Evolutionary conservation across 2,888 invertebrate species (phyloP).

Genomic region (Cloeon dipterum): DNA sequence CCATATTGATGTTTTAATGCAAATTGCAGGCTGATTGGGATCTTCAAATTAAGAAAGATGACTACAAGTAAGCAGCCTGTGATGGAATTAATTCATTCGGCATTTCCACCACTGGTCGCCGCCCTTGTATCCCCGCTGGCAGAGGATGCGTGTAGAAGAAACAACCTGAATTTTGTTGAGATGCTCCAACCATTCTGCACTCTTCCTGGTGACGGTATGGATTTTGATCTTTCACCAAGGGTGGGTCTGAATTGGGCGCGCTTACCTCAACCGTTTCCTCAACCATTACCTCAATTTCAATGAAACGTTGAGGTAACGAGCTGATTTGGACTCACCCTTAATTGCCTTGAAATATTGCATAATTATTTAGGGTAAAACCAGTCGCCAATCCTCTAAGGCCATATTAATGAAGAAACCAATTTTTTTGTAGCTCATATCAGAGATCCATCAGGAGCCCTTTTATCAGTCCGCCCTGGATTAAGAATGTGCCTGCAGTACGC

Average conservation of each 20-base stretch:
- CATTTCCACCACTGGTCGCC: slow-evolving; percentile 76
- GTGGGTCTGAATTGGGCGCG: too few species aligned
- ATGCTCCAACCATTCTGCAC: slow-evolving; percentile 74
- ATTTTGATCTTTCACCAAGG: too few species aligned
- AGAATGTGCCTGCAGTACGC: slow-evolving; percentile 63
- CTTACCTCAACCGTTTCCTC: too few species aligned
- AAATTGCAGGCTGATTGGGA: too few species aligned
- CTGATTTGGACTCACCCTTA: too few species aligned
- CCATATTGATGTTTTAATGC: too few species aligned
- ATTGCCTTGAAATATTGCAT: too few species aligned
- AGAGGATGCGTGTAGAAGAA: slow-evolving; percentile 65
- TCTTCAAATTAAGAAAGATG: too few species aligned
- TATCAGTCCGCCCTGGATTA: slow-evolving; percentile 44
- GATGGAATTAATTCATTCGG: slow-evolving; percentile 64
- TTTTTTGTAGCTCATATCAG: slow-evolving; percentile 46
- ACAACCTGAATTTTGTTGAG: slow-evolving; percentile 76
- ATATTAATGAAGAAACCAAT: too few species aligned
- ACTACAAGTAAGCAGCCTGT: neutral
- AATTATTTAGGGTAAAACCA: too few species aligned
- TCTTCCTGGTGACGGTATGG: slow-evolving; percentile 43
- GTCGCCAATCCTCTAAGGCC: neutral
- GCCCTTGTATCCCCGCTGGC: slow-evolving; percentile 63
- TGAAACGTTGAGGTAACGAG: too few species aligned
- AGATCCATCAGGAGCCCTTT: slow-evolving; percentile 54
- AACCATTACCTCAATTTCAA: too few species aligned